phyloP scores from a whole-genome alignment of 2,888 invertebrate genomes.

The Troglohyphantes excavatus region DNA sequence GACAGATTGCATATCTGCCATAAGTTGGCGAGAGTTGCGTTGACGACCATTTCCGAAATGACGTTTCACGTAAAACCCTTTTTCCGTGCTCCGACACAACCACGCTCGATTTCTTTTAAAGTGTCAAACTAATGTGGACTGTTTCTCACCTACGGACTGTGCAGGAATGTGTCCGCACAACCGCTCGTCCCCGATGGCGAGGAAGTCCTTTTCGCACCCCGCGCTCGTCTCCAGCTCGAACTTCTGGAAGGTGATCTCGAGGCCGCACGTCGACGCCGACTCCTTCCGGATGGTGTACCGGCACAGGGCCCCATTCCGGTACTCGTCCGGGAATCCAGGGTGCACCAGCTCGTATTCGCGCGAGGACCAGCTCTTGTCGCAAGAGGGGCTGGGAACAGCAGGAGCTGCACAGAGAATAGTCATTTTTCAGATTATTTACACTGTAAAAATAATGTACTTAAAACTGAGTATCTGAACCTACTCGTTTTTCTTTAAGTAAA shows the following conservation, averaged over 20 bases:
- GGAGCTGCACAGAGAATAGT: neutral
- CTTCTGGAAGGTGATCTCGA: conserved; percentile 80
- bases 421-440: too few species aligned
- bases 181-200: conserved; percentile 80
- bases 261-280: conserved; percentile 79
- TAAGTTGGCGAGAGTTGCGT: too few species aligned
- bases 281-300: conserved; percentile 76
- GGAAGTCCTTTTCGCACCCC: conserved; percentile 80
- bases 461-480: too few species aligned
- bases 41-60: too few species aligned
- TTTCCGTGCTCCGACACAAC: too few species aligned
- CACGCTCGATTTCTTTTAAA: too few species aligned
- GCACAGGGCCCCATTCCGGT: conserved; percentile 78
- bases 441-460: too few species aligned
- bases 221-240: conserved; percentile 80
- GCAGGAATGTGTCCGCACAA: conserved; percentile 80
- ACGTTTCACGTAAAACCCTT: too few species aligned
- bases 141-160: conserved; percentile 78
- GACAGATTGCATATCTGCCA: too few species aligned
- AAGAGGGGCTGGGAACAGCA: neutral
- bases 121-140: too few species aligned
- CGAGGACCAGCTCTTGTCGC: conserved; percentile 58
- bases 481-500: too few species aligned
- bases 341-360: conserved; percentile 79
- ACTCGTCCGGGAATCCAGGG: conserved; percentile 78